Evolutionary conservation across 1,140 invertebrate genomes (phyloP), one percentile per base, ranked within the genome.

Genomic region (Monochamus saltuarius): DNA sequence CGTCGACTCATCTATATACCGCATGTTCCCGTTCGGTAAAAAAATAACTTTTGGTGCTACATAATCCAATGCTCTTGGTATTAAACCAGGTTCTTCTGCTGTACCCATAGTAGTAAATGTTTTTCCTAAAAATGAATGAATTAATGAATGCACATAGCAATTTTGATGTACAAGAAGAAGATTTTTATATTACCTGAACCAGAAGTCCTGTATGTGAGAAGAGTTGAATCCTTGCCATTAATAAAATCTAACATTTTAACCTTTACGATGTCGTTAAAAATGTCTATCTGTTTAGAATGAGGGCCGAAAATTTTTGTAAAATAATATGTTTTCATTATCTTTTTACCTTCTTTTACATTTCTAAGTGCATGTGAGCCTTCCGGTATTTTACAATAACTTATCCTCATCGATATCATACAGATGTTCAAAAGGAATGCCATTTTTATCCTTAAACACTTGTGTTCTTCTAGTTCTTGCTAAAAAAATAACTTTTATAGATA

Each of bases 31-130:
- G 60, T 83, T 77, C 13, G 79, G 73, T 14, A 81, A 53, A 38
- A 85, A 84, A 56, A 83, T 80, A 65, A 73, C 58, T 56, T 58
- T 75, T 49, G 62, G 66, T 54, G 45, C 13, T 0, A 95, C 77
- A 68, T 88, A 87, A 69, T 92, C 90, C 9, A 96, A 69, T 0
- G 89, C 84, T 13, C 92, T 80, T 1, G 92, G 92, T 50, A 95
- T 83, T 34, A 95, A 82, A 2, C 92, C 93, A 10, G 89, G 89
- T 39, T 87, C 79, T 10, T 77, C 75, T 1, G 84, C 80, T 16
- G 86, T 88, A 0, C 89, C 89, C 75, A 93, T 87, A 43, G 96
- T 83, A 0, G 94, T 96, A 69, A 86, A 94, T 0, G 94, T 95
- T 77, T 96, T 97, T 0, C 94, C 93, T 13, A 85, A 53, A 64